Evolutionary conservation across 2,888 invertebrate species (phyloP), one percentile per base, ranked within the genome.

Genomic region (Netelia inedita): DNA sequence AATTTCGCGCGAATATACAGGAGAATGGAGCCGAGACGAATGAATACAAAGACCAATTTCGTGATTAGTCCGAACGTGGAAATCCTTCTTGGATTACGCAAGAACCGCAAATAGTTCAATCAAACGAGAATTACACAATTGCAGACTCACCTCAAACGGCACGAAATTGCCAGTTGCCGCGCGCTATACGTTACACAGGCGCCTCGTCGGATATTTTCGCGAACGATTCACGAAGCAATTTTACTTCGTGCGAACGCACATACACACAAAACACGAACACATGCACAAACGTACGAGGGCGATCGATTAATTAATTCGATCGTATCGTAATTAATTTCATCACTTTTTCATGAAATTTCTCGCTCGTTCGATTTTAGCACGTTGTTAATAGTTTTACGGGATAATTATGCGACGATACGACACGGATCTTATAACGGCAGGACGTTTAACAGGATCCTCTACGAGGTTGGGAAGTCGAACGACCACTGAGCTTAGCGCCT

Each of bases 401-500:
- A 19, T 2, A 23, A 65, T n/a, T 55, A 55, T 55, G 8, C n/a
- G 41, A 21, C 11, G 10, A 28, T 28, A 28, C 10, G 43, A 21
- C 6, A 16, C 2, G n/a, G 50, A 28, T 50, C 11, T 21, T 50
- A 43, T 21, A 53, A 28, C 2, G 28, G 11, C 50, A 76, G 75
- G 76, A 73, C 55, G 61, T 74, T 57, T 19, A 59, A 63, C 55
- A 73, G 82, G 53, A 80, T 76, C 80, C 72, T 76, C 75, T 57
- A 71, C 71, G 80, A 72, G 75, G 79, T 43, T 55, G 78, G 76
- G 50, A 76, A 80, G 80, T 76, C 84, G 76, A 84, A 68, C 80
- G 84, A 81, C 71, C 72, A 84, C 84, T 84, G 84, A 78, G 73
- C 75, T 65, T 50, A 75, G 23, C 59, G 83, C 68, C 73, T 80